Conservation (phyloP, 1,140 invertebrate genomes). For the Saccostrea glomerata region DNA sequence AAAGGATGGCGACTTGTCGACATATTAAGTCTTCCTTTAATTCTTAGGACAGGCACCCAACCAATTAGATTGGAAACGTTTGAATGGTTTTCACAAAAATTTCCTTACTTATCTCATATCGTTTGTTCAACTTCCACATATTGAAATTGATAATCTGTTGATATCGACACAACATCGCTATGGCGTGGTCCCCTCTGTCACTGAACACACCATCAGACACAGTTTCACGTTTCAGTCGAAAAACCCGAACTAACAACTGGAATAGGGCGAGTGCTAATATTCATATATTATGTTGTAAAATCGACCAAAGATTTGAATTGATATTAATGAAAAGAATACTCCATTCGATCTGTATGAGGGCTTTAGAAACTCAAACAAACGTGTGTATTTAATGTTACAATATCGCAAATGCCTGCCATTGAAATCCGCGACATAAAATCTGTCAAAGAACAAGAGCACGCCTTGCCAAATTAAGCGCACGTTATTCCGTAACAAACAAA, state of each 20-base stretch:
- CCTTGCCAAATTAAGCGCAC: constrained; percentile 7
- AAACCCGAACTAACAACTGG: neutral
- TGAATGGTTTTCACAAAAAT: constrained; percentile 29
- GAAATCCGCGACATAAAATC: constrained; percentile 30
- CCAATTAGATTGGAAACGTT: constrained; percentile 19
- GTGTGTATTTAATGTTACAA: constrained; percentile 43
- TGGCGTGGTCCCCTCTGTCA: neutral
- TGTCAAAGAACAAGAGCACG: constrained; percentile 16
- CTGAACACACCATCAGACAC: neutral
- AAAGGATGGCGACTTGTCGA: constrained; percentile 25
- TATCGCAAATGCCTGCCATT: constrained; percentile 34
- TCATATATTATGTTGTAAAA: constrained; percentile 39
- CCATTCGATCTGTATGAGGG: constrained; percentile 29
- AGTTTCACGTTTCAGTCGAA: constrained; percentile 23
- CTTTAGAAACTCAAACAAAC: constrained; percentile 42
- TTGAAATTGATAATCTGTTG: neutral
- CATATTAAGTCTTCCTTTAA: constrained; percentile 8
- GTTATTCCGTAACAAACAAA: constrained; percentile 30
- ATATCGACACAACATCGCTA: neutral
- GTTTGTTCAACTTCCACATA: constrained; percentile 1
- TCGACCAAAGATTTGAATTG: constrained; percentile 36
- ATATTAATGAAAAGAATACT: constrained; percentile 43
- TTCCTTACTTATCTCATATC: constrained; percentile 13
- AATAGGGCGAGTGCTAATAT: constrained; percentile 7
- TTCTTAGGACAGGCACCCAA: constrained; percentile 10